phyloP scores from a whole-genome alignment of 2,113 vertebrate species.

The Falco punctatus region DNA sequence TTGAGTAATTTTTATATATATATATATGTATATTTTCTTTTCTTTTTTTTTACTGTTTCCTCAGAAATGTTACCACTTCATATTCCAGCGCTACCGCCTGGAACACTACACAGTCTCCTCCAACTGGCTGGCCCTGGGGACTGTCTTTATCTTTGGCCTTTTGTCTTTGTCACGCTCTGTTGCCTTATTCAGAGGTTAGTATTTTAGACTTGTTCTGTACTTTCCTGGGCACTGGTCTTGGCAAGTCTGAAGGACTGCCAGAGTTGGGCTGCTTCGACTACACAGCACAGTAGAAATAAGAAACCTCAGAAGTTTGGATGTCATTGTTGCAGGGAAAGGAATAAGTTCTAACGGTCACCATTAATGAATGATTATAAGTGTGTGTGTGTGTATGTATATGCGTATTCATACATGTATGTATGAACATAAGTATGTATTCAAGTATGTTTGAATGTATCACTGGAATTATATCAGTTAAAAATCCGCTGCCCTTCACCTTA shows the following conservation, averaged over 20 bases:
- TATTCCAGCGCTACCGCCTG: slow-evolving; percentile 94
- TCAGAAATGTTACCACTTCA: slow-evolving; percentile 98
- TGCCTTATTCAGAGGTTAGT: slow-evolving; percentile 92
- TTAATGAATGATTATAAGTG: not conserved
- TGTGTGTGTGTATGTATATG: not conserved
- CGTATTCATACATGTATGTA: fast-evolving
- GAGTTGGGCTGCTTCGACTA: not conserved
- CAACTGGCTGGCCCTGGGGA: slow-evolving; percentile 90
- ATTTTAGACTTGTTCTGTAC: not conserved
- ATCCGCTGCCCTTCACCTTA: not conserved
- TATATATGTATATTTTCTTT: not conserved
- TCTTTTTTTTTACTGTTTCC: not conserved
- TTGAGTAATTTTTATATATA: not conserved
- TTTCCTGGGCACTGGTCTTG: not conserved
- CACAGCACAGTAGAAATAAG: not conserved
- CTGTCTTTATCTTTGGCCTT: slow-evolving; percentile 85
- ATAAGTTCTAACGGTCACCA: not conserved
- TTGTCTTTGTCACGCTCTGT: slow-evolving; percentile 93
- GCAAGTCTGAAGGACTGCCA: not conserved
- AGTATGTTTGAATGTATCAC: not conserved
- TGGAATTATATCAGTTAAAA: not conserved
- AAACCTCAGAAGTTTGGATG: not conserved
- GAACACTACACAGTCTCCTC: slow-evolving; percentile 97
- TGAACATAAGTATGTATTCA: not conserved
- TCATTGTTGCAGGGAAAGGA: not conserved